Percentiles rank a stretch among this genome's conserved stretches.
Conservation (phyloP, 2,113 vertebrate genomes). For the Tor tambroides region DNA sequence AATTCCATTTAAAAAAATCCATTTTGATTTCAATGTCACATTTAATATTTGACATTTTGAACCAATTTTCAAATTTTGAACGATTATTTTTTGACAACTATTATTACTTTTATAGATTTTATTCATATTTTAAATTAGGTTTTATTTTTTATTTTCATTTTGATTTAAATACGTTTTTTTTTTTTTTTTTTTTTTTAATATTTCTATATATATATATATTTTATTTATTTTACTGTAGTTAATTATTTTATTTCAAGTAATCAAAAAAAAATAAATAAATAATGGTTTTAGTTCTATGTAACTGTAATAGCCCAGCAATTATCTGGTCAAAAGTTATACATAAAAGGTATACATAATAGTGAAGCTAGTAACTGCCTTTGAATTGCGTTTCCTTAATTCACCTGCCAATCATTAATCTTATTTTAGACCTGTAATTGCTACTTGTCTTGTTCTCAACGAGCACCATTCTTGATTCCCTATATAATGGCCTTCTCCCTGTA, state of each 20-base stretch:
- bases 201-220: too few species aligned
- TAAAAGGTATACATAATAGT: background rate
- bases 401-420: background rate
- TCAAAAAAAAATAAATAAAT: too few species aligned
- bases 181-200: background rate
- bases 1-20: background rate
- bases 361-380: background rate
- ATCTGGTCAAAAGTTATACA: background rate
- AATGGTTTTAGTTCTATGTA: background rate
- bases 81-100: background rate
- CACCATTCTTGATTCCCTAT: background rate
- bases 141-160: background rate
- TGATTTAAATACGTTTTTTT: background rate
- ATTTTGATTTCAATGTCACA: background rate
- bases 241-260: too few species aligned
- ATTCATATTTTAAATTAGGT: background rate
- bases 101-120: background rate
- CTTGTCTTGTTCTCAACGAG: background rate
- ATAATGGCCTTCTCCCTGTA: slow-evolving; percentile 4
- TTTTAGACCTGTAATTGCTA: background rate
- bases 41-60: background rate
- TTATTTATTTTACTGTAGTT: too few species aligned
- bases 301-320: background rate
- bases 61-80: too few species aligned
- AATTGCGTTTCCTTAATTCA: background rate